Evolutionary conservation across 2,113 vertebrate genomes (phyloP).

Genomic region (Sturnus vulgaris): DNA sequence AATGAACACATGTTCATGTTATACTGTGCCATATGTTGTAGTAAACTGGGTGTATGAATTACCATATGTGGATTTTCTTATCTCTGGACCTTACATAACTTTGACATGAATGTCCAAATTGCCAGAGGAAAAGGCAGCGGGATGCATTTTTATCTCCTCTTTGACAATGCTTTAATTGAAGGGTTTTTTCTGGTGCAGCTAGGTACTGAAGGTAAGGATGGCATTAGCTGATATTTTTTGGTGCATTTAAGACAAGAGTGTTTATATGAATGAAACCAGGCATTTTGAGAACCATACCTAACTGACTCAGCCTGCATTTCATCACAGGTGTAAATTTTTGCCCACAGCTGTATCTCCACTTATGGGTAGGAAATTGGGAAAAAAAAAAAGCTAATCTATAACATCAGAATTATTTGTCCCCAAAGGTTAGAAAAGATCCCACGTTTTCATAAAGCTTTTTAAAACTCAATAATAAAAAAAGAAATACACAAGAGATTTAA

Average conservation of each 20-base stretch:
- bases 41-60: constrained; percentile 43
- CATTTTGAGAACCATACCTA: neutral
- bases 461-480: neutral
- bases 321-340: neutral
- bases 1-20: neutral
- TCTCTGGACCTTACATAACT: constrained; percentile 45
- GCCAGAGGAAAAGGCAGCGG: neutral
- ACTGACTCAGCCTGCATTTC: neutral
- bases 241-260: neutral
- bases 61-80: constrained; percentile 39
- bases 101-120: constrained; percentile 33
- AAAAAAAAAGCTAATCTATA: neutral
- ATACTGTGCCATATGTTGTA: constrained; percentile 37
- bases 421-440: neutral
- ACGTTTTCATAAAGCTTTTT: neutral
- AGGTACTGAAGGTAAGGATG: neutral
- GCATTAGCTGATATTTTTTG: neutral
- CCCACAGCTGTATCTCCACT: neutral
- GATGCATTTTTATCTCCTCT: constrained; percentile 10
- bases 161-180: neutral
- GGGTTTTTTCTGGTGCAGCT: neutral
- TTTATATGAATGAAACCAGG: neutral
- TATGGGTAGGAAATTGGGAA: neutral
- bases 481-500: neutral
- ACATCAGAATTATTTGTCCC: neutral